phyloP scores from a whole-genome alignment of 2,113 vertebrate species.

The Tylochromis polylepis region DNA sequence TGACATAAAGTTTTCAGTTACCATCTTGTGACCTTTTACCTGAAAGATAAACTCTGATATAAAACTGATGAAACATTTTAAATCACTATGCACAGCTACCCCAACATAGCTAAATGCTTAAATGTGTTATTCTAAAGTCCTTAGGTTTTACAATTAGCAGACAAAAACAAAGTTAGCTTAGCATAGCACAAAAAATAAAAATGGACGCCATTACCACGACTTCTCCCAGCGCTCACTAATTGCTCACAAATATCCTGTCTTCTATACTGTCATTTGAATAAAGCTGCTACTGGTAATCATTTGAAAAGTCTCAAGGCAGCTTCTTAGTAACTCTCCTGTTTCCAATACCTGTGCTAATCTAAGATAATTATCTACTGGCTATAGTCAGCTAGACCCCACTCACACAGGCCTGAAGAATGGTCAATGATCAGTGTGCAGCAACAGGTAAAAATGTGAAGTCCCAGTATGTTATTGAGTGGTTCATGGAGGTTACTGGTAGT shows the following conservation, averaged over 20 bases:
- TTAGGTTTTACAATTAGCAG: no score
- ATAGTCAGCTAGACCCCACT: neutral
- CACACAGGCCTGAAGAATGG: neutral
- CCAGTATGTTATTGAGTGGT: neutral
- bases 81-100: neutral
- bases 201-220: neutral
- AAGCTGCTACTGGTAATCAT: neutral
- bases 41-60: neutral
- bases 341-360: neutral
- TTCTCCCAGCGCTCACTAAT: neutral
- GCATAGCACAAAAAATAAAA: neutral
- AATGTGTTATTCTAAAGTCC: neutral
- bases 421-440: no score
- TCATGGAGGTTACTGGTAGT: neutral
- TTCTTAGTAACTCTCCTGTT: neutral
- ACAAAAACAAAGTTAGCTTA: neutral
- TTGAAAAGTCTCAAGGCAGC: neutral
- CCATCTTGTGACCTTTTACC: neutral
- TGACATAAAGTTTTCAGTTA: neutral
- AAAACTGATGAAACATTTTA: neutral
- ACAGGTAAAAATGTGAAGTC: neutral
- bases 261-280: neutral
- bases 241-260: neutral
- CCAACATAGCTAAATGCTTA: neutral
- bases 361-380: neutral